Evolutionary conservation across 2,888 invertebrate genomes (phyloP), one percentile per base, ranked within the genome.

Genomic region (Taphrorychus bicolor): DNA sequence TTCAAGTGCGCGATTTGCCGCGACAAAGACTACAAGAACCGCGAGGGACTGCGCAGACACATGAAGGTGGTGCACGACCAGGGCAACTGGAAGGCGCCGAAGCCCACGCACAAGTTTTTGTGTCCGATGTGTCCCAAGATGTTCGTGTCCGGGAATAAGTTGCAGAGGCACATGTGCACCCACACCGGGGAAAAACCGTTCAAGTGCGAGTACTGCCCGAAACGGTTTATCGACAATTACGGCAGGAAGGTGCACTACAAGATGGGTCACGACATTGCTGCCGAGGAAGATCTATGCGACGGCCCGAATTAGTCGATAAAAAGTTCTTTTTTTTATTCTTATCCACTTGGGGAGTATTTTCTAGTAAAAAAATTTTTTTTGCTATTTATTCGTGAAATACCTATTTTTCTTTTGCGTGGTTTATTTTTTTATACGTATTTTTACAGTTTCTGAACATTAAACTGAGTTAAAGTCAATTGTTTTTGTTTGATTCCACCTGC

Each of bases 91-190:
- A 77, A 74, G 53, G 72, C 77, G 11, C 71, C 73, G 9, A 72
- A 74, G 18, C 70, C 83, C 78, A 24, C 85, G 82, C 76, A 77
- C 51, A 75, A 73, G 52, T 74, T 73, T 63, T 48, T 66, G 5
- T 77, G 77, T 58, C 69, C 74, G 0, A 69, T 74, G 72, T 77
- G 77, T 65, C 74, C 75, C 0, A 76, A 76, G 66, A 70, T 73
- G 23, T 77, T 77, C 54, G 71, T 75, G 4, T 75, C 73, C 40
- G 73, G 74, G 32, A 76, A 76, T 60, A 76, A 76, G 48, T 66
- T 77, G 4, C 74, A 75, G 49, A 74, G 75, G 18, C 77, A 77
- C 57, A 73, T 76, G 14, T 75, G 70, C 48, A 76, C 75, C 5
- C 77, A 77, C 51, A 76, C 76, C 1, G 76, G 76, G 0, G 74